These are phyloP conservation scores for Melanotaenia maccullochi DNA, from an alignment of 2,797 vertebrate species.

Conservation along the genomic window DNA sequence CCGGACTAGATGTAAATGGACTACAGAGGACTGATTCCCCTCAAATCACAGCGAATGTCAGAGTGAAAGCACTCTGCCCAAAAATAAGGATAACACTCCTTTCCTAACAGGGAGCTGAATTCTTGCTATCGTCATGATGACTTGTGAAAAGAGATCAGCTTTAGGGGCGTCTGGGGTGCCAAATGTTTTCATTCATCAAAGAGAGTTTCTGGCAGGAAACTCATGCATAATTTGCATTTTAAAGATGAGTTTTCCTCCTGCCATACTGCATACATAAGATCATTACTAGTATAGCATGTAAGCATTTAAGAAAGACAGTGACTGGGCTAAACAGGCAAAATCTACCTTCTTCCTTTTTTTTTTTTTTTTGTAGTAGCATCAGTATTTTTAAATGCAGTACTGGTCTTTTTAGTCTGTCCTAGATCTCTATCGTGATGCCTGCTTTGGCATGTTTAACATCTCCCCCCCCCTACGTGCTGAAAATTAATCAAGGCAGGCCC, in stretches of 20 bases:
- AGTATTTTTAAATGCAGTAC: slow-evolving; percentile 13
- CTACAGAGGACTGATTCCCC: slow-evolving; percentile 18
- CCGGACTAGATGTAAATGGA: slow-evolving; percentile 21
- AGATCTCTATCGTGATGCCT: slow-evolving; percentile 37
- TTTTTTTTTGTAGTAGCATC: neutral
- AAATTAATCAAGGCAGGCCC: slow-evolving; percentile 64
- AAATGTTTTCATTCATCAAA: slow-evolving; percentile 9
- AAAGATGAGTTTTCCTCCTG: neutral
- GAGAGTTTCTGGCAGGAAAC: slow-evolving; percentile 12
- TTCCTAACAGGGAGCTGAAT: slow-evolving; percentile 30
- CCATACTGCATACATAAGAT: slow-evolving; percentile 2
- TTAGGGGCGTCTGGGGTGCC: slow-evolving; percentile 10
- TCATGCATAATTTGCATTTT: neutral
- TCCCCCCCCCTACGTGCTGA: slow-evolving; percentile 17
- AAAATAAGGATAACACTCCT: slow-evolving; percentile 36
- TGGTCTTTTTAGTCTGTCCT: slow-evolving; percentile 23
- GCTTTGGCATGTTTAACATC: slow-evolving; percentile 43
- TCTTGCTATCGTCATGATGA: slow-evolving; percentile 32
- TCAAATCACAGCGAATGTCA: slow-evolving; percentile 15
- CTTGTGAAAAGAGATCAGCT: slow-evolving; percentile 28
- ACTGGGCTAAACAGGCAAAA: slow-evolving; percentile 11
- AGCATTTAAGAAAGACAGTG: neutral
- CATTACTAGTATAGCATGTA: neutral
- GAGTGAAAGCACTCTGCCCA: slow-evolving; percentile 34
- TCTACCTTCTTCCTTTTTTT: neutral